Evolutionary conservation across 2,888 invertebrate species (phyloP), one percentile per base, ranked within the genome.

Genomic region (Trichogramma evanescens): DNA sequence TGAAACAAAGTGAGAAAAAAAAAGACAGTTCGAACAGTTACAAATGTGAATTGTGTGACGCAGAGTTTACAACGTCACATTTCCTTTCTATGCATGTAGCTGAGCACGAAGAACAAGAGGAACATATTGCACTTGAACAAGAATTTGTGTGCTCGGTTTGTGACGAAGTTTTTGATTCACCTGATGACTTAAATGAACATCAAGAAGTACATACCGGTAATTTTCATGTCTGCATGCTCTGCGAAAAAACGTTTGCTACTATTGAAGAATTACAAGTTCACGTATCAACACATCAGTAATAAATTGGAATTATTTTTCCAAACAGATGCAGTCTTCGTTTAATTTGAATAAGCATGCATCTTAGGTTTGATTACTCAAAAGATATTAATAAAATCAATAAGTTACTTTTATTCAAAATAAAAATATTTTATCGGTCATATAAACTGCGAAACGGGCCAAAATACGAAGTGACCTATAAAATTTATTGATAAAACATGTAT

Each of bases 101-200:
- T 4, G 66, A 69, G 6, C 77, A 77, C 53, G 75, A 75, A 40
- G 76, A 76, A 51, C 76, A 77, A 51, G 74, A 73, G 42, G 72
- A 72, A n/a, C 70, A 71, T 50, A 43, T 10, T 5, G 46, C 38
- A 8, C 60, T 26, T 8, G n/a, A 39, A 5, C 39, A 56, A 6
- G 50, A 62, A n/a, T 71, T 69, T 57, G 67, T 68, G 0, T 78
- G 77, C 41, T 69, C 68, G 39, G 70, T 77, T 26, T 78, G 77
- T 46, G 73, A 74, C 9, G 72, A 72, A 40, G 56, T 69, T 10
- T 75, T 75, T 41, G 58, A 69, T 0, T 70, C 67, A 1, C 70
- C 75, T 42, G 66, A 69, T 5, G 71, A 73, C 46, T 61, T 78
- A 0, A 66, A 69, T 0, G 72, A 74, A 53, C 77, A 77, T 62